These are phyloP conservation scores for Drosophila histrio DNA, from an alignment of 2,888 invertebrate species.

Conservation along the genomic window DNA sequence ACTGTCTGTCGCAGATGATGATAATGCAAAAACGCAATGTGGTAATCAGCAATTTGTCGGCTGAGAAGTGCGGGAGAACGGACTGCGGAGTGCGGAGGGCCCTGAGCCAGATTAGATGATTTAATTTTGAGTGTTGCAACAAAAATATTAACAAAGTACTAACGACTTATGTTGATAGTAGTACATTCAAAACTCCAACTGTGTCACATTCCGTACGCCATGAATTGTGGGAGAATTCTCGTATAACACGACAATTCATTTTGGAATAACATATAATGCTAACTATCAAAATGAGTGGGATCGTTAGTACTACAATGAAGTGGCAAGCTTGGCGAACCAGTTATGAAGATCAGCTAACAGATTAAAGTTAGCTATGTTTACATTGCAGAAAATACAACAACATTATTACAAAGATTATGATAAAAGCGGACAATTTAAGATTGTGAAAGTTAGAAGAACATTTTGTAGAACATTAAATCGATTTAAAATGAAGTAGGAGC, in stretches of 20 bases:
- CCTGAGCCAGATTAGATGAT: constrained; percentile 68
- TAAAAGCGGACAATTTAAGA: too few species aligned
- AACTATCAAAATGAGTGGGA: constrained; percentile 5
- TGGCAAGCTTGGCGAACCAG: background rate
- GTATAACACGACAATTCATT: constrained; percentile 33
- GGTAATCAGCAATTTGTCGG: constrained; percentile 30
- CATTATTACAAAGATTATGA: background rate
- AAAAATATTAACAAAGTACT: constrained; percentile 42
- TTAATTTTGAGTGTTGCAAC: constrained; percentile 25
- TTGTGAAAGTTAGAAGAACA: too few species aligned
- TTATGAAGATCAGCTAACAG: background rate
- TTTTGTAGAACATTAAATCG: too few species aligned
- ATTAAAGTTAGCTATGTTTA: background rate
- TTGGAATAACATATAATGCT: constrained; percentile 38
- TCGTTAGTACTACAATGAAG: background rate
- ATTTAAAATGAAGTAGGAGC: too few species aligned
- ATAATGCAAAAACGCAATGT: constrained; percentile 57
- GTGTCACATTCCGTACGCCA: constrained; percentile 10
- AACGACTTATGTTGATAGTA: background rate
- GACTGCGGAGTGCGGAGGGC: too few species aligned
- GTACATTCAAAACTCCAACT: constrained; percentile 11
- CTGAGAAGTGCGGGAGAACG: too few species aligned
- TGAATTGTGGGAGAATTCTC: constrained; percentile 72
- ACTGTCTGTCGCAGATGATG: constrained; percentile 32
- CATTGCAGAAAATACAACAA: background rate